Conservation (phyloP, 2,797 vertebrate species). For the Eidolon dupreanum region DNA sequence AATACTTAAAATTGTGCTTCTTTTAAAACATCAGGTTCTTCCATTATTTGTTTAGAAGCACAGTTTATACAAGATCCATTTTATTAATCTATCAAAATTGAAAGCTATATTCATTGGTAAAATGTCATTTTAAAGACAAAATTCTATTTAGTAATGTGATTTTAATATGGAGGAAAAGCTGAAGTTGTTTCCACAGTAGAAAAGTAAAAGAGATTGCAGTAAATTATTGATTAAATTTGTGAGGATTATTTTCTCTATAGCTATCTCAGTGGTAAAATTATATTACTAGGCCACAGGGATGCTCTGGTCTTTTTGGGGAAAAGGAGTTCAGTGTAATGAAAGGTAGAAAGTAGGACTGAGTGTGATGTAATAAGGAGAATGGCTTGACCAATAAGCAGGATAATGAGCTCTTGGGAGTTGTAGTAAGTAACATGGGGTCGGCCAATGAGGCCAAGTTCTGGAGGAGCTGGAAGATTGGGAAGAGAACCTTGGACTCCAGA, state of each 20-base stretch:
- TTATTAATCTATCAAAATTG: slow-evolving; percentile 36
- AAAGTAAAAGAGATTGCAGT: background rate
- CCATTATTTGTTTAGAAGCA: slow-evolving; percentile 45
- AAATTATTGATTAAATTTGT: background rate
- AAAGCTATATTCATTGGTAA: background rate
- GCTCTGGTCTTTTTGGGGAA: background rate
- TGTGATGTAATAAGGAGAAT: background rate
- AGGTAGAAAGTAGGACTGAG: background rate
- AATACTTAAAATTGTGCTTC: slow-evolving; percentile 14
- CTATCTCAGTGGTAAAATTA: background rate
- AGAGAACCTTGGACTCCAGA: background rate
- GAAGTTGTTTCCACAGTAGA: background rate
- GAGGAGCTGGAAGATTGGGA: background rate
- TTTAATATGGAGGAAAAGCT: slow-evolving; percentile 23
- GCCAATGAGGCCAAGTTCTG: background rate
- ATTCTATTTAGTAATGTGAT: background rate
- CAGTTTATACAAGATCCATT: slow-evolving; percentile 1
- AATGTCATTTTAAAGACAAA: background rate
- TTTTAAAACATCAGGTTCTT: slow-evolving; percentile 20
- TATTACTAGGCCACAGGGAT: background rate
- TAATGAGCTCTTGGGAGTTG: no score
- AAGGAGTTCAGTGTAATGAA: background rate
- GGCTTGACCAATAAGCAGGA: background rate
- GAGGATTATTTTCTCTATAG: slow-evolving; percentile 17
- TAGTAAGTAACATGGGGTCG: background rate